Evolutionary conservation across 2,888 invertebrate genomes (phyloP), one percentile per base, ranked within the genome.

Genomic region (Gryllus longicercus): DNA sequence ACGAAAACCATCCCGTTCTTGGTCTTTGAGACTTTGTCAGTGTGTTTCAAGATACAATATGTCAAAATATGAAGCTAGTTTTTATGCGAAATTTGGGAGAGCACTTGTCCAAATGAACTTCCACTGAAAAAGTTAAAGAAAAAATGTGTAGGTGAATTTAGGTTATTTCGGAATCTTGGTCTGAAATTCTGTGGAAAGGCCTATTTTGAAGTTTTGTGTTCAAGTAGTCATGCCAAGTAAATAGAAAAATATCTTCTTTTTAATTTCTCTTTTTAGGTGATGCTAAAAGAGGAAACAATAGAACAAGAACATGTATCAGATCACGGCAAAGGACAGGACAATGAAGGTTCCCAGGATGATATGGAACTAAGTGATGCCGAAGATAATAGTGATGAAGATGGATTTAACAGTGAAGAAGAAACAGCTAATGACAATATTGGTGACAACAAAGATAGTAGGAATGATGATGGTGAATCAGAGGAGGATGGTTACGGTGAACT

Each of bases 401-500:
- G n/a, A 10, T 14, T 63, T 63, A 63, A 82, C 25, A 81, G 80
- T 78, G 82, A 80, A 12, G 81, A 81, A 50, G 81, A 82, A 63
- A 77, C 50, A 12, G 81, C 78, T 77, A 76, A 76, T 38, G 82
- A 63, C 76, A 80, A 80, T 18, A 49, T 51, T n/a, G 79, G 79
- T 23, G 78, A 76, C n/a, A 82, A 82, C 0, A 63, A 63, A n/a
- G n/a, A 14, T 63, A n/a, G 50, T 23, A 12, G 51, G 25, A 50
- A 23, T 38, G 75, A 75, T n/a, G 79, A 79, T 14, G 51, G 25
- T 38, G 79, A 79, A 38, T 76, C 51, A 2, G 21, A 25, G 16
- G 76, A 76, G 38, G 76, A 87, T 81, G 84, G 84, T 51, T 86
- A 87, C 80, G 87, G 86, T 79, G 86, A 86, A 81, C 85, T 87